These are phyloP conservation scores for Anastatus disparis DNA, from an alignment of 1,140 invertebrate species.

Conservation along the genomic window DNA sequence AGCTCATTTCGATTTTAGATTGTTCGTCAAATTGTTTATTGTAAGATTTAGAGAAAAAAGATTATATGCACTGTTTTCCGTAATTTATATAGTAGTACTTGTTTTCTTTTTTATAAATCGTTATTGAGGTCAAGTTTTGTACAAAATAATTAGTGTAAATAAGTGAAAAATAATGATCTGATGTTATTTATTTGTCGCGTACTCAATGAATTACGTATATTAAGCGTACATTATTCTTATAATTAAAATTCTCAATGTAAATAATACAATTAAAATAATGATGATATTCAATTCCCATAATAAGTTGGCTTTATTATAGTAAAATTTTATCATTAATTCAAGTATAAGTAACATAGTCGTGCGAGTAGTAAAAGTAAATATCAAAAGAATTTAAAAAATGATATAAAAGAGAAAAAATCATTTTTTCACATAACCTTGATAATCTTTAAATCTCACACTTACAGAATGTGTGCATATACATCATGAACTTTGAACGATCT, in stretches of 20 bases:
- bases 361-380: not conserved
- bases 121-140: slow-evolving; percentile 21
- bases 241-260: not conserved
- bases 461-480: slow-evolving; percentile 1
- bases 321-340: not conserved
- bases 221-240: slow-evolving; percentile 10
- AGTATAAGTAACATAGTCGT: not conserved
- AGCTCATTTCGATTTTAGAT: slow-evolving; percentile 1
- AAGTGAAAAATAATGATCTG: slow-evolving; percentile 9
- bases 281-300: no score
- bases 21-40: slow-evolving; percentile 10
- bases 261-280: no score
- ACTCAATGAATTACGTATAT: not conserved
- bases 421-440: slow-evolving; percentile 19
- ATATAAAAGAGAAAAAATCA: slow-evolving; percentile 19
- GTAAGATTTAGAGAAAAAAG: not conserved
- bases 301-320: slow-evolving; percentile 1
- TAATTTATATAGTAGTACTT: slow-evolving; percentile 15
- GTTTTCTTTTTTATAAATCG: slow-evolving; percentile 18
- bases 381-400: no score
- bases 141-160: slow-evolving; percentile 17
- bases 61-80: slow-evolving; percentile 23
- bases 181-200: not conserved
- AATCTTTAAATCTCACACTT: slow-evolving; percentile 14
- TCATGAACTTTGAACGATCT: slow-evolving; percentile 29